Conservation (phyloP, 2,797 vertebrate genomes). For the Thunnus albacares region DNA sequence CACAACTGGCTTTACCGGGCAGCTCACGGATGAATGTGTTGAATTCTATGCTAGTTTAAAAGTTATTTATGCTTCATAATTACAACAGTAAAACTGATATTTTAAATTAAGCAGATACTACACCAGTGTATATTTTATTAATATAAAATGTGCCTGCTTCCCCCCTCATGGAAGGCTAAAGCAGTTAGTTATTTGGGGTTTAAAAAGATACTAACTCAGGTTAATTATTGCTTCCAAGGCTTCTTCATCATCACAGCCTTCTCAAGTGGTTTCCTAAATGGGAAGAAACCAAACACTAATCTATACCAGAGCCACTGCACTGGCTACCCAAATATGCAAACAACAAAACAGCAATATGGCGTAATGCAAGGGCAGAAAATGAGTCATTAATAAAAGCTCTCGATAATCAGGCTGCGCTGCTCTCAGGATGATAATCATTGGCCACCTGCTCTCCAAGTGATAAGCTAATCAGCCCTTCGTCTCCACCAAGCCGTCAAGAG, state of each 20-base stretch:
- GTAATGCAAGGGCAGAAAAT: conserved; percentile 35
- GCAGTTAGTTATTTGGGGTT: background rate
- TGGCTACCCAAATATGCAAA: conserved; percentile 38
- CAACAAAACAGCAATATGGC: conserved; percentile 46
- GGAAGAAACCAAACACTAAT: background rate
- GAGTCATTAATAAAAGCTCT: conserved; percentile 77
- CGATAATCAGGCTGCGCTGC: conserved; percentile 69
- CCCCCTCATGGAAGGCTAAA: background rate
- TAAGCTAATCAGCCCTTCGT: conserved; percentile 80
- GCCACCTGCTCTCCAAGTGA: conserved; percentile 77
- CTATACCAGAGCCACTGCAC: background rate
- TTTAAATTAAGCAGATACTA: background rate
- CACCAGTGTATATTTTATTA: background rate
- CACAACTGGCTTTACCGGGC: background rate
- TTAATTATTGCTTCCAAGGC: background rate
- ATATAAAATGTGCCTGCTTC: background rate
- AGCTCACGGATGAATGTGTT: conserved; percentile 4
- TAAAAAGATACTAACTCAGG: background rate
- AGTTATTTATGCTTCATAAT: conserved; percentile 32
- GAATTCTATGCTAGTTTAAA: conserved; percentile 1
- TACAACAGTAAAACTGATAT: conserved; percentile 1
- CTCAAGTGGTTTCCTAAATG: background rate
- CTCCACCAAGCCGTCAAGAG: conserved; percentile 66
- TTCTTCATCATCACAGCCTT: background rate
- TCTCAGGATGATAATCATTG: conserved; percentile 75